A percentile compares a stretch with the other conserved stretches of the same genome.
Conservation (phyloP, 2,113 vertebrate genomes). For the Rhea americana region DNA sequence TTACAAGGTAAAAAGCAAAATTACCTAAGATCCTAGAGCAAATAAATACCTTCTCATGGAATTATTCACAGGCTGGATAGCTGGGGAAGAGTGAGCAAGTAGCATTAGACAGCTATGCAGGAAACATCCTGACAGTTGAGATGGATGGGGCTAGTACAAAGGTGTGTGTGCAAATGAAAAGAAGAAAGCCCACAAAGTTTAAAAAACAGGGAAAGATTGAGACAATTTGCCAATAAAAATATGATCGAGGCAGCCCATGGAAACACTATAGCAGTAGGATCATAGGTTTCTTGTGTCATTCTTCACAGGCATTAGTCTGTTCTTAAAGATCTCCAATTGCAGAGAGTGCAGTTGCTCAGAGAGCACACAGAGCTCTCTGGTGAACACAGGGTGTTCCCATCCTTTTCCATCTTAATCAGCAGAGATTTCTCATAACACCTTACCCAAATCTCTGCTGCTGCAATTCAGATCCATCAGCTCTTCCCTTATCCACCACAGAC, state of each 20-base stretch:
- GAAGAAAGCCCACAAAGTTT: background rate
- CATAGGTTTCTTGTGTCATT: background rate
- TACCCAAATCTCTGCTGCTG: background rate
- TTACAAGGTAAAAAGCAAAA: fast-evolving
- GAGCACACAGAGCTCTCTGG: too few species aligned
- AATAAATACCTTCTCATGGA: fast-evolving
- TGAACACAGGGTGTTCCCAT: background rate
- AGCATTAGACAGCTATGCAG: fast-evolving
- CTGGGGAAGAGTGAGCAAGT: background rate
- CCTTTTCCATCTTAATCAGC: background rate
- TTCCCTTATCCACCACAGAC: background rate
- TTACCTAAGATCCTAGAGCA: fast-evolving
- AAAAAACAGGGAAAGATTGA: background rate
- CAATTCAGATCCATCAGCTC: background rate
- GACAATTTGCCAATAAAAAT: background rate
- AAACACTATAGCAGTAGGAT: background rate
- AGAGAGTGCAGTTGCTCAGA: background rate
- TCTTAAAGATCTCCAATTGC: background rate
- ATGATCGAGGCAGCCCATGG: background rate
- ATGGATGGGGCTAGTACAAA: fast-evolving
- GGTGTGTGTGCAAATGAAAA: fast-evolving
- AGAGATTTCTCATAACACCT: background rate
- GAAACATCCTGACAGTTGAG: background rate
- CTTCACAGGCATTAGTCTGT: background rate
- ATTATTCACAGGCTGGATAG: fast-evolving